Evolutionary conservation across 2,888 invertebrate species (phyloP), one percentile per base, ranked within the genome.

Genomic region (Mesorhabditis spiculigera): DNA sequence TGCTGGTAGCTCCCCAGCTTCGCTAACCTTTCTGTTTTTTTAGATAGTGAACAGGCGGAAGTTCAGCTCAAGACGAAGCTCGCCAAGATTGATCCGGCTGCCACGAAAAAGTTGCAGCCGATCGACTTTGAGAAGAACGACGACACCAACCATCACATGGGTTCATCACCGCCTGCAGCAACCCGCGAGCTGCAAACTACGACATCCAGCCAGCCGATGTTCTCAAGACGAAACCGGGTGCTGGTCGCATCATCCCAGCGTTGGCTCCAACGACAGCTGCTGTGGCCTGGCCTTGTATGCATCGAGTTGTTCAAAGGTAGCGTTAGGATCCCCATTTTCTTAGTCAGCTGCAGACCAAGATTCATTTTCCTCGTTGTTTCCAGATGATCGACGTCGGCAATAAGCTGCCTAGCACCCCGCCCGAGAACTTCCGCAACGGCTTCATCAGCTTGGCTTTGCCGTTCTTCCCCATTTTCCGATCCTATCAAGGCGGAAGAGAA

Each of bases 91-190:
- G 75, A 75, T 44, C 67, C 77, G 16, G 71, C 68, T 8, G 66
- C 73, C 10, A 65, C 72, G 4, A 58, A 63, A 5, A 74, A 71
- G 10, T 90, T 95, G 75, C 90, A 90, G 3, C 94, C 96, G 0
- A 90, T 96, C 41, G 96, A 97, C 74, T 98, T 99, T 87, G 98
- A 98, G 87, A 98, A 98, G 69, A 98, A 98, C 86, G 97, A 98
- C 87, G 98, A 98, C 86, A 89, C 90, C 69, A 98, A 98, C 87
- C 92, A 95, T 88, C 98, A 98, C 88, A 96, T 99, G 91, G 97
- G 89, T 99, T 96, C 87, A 96, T 98, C 82, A 95, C 96, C 0
- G 96, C 97, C 2, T 91, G 95, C 0, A 96, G 96, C 0, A 99
- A 99, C 88, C 89, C 95, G 28, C 91, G 98, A 74, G 98, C 98